Base-by-base conservation (phyloP, 2,113 vertebrate genomes). In the Solea solea region DNA sequence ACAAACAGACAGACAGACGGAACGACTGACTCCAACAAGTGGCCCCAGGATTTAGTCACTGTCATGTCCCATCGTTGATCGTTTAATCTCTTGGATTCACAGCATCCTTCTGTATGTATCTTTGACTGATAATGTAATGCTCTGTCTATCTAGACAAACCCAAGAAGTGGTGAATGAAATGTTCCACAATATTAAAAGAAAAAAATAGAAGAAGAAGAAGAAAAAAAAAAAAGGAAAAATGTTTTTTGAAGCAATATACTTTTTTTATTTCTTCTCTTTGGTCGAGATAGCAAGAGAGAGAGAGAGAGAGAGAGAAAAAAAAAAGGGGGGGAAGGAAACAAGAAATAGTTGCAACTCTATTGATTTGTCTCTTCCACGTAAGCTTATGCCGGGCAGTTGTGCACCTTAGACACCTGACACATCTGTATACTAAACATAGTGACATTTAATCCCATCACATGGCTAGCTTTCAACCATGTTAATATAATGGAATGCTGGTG, bases 181-280 rank as follows among this genome's bases (percentile, higher is more conserved):
- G 85, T 90, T 86, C 90, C 88, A 90, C 88, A 82, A 78, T 78
- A 86, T 84, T 85, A 64, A 81, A 84, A 81, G 81, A 85, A 69
- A 69, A 55, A 64, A 72, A 84, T 57, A 12, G 56, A 70, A 69
- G 63, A 62, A 63, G 42, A 84, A 81, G 81, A 85, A 69, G 63
- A 46, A 11, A 14, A 48, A 10, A 48, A 48, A 51, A 67, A 72
- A 84, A 59, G 14, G 59, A 67, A 72, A 65, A 61, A 63, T 4
- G 25, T 86, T 91, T 91, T 92, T 90, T 90, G 79, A 90, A 92
- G 90, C 90, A 92, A 92, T 92, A 91, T 88, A 91, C 89, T 91
- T 92, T 91, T 80, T 90, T 90, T 83, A 86, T 84, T 90, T 90
- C 72, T 88, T 86, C 87, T 89, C 85, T 89, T 84, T 86, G 70